These are phyloP conservation scores for Ginglymostoma cirratum DNA, from an alignment of 2,113 vertebrate genomes.

Conservation along the genomic window DNA sequence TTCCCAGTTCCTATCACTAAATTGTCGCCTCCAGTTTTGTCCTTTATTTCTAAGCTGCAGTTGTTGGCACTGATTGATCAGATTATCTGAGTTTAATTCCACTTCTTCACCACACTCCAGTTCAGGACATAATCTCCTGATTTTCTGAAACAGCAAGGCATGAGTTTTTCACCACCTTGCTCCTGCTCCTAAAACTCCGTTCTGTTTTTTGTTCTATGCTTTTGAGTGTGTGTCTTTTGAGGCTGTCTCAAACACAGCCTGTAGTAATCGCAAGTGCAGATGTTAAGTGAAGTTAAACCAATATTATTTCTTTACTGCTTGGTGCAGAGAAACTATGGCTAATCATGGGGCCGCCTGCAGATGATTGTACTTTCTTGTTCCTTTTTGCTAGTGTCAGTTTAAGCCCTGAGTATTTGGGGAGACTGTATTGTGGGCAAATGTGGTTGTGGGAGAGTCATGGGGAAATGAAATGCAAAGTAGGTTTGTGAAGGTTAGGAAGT, in stretches of 20 bases:
- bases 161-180: neutral
- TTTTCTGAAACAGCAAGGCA: neutral
- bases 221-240: conserved; percentile 30
- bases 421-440: neutral
- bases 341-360: conserved; percentile 29
- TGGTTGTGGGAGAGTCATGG: neutral
- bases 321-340: conserved; percentile 25
- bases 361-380: neutral
- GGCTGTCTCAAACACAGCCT: neutral
- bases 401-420: neutral
- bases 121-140: neutral
- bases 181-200: neutral
- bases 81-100: neutral
- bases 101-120: neutral
- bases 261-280: conserved; percentile 26
- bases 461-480: neutral
- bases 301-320: conserved; percentile 35
- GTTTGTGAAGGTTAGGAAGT: conserved; percentile 27
- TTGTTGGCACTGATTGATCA: no score
- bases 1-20: neutral
- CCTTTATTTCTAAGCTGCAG: neutral
- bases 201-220: conserved; percentile 17
- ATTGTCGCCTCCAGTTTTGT: neutral
- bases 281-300: conserved; percentile 33
- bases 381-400: conserved; percentile 6